These are phyloP conservation scores for Natrix natrix DNA, from an alignment of 2,797 vertebrate species.

Conservation along the genomic window DNA sequence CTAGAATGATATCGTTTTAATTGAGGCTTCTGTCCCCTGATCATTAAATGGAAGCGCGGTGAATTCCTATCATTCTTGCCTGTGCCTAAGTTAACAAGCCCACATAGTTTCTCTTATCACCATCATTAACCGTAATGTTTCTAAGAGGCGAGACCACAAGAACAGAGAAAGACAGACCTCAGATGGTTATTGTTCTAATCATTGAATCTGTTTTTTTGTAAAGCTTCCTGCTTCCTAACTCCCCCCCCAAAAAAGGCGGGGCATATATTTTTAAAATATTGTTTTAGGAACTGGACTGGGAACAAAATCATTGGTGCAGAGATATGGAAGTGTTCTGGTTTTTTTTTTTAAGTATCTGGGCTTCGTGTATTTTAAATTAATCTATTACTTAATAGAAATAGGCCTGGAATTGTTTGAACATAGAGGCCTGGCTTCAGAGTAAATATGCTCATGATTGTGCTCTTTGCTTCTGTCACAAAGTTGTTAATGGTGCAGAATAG, in stretches of 20 bases:
- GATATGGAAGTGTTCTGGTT: not conserved
- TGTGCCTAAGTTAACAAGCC: slow-evolving; percentile 66
- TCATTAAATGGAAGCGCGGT: slow-evolving; percentile 75
- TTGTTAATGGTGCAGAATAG: not conserved
- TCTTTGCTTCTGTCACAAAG: not conserved
- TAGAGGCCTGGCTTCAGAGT: not conserved
- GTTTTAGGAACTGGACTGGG: not conserved
- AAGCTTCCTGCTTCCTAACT: not conserved
- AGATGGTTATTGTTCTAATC: not conserved
- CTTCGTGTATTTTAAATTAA: not conserved
- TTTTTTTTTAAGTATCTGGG: not conserved
- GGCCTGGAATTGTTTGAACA: not conserved
- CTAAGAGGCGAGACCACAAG: slow-evolving; percentile 32
- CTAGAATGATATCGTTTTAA: slow-evolving; percentile 56
- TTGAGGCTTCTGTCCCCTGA: slow-evolving; percentile 70
- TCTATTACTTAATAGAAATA: not conserved
- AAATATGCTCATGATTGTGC: not conserved
- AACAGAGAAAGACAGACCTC: not conserved
- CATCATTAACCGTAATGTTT: slow-evolving; percentile 60
- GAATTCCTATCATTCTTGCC: slow-evolving; percentile 86
- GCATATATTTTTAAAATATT: not conserved
- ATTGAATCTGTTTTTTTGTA: not conserved
- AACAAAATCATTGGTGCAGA: not conserved
- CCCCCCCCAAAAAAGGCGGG: not conserved
- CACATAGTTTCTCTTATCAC: slow-evolving; percentile 64